A percentile compares a stretch with the other conserved stretches of the same genome.
Evolutionary conservation across 2,888 invertebrate genomes (phyloP).

Genomic region (Pollenia griseotomentosa): DNA sequence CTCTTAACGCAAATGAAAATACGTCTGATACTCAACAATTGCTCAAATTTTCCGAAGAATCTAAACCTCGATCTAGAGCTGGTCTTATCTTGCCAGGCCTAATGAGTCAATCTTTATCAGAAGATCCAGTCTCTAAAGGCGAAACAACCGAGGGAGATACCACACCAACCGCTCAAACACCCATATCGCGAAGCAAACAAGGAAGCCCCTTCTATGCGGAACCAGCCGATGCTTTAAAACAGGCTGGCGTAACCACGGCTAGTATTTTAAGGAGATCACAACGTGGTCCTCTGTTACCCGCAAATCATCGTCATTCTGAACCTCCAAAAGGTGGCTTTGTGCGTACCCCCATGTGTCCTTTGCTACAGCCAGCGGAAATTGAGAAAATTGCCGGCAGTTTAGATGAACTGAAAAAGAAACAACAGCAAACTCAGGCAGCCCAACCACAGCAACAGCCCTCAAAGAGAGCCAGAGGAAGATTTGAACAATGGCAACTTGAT

Average conservation of each 20-base stretch:
- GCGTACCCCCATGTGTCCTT: conserved; percentile 84
- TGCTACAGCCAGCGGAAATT: conserved; percentile 86
- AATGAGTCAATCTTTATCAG: conserved; percentile 79
- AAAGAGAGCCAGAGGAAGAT: conserved; percentile 82
- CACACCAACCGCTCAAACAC: conserved; percentile 82
- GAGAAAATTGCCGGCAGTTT: conserved; percentile 84
- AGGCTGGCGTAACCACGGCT: conserved; percentile 81
- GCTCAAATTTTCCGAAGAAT: conserved; percentile 80
- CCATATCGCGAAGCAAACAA: conserved; percentile 86
- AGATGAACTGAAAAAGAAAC: conserved; percentile 85
- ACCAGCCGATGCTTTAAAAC: conserved; percentile 92
- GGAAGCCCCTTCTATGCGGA: conserved; percentile 95
- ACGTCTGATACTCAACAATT: conserved; percentile 78
- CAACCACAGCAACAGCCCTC: conserved; percentile 76
- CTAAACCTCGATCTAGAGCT: conserved; percentile 80
- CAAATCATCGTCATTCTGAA: conserved; percentile 87
- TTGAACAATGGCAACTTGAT: conserved; percentile 92
- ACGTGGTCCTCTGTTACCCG: conserved; percentile 81
- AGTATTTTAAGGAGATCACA: conserved; percentile 82
- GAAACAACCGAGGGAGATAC: conserved; percentile 79
- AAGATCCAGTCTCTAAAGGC: conserved; percentile 75
- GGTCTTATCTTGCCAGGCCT: conserved; percentile 80
- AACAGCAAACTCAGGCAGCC: conserved; percentile 78
- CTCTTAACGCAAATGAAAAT: conserved; percentile 71
- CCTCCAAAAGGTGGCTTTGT: conserved; percentile 85